Evolutionary conservation across 2,797 vertebrate species (phyloP).

Genomic region (Zenarchopterus dispar): DNA sequence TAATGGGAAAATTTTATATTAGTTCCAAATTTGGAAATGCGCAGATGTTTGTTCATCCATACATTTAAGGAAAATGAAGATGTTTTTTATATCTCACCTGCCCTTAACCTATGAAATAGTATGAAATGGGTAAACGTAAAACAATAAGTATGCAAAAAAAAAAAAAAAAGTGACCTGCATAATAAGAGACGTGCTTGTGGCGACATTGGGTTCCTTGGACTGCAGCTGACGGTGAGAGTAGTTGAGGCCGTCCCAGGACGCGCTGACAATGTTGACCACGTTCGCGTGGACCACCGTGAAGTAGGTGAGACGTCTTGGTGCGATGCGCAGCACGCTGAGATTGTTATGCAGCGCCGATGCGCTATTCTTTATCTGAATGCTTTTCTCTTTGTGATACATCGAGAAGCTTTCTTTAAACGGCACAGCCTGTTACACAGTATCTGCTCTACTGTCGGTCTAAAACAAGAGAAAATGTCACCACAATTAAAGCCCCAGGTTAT

Average conservation of each 20-base stretch:
- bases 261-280: conserved; percentile 88
- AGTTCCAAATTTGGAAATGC: background rate
- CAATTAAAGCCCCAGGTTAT: background rate
- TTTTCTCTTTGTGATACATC: conserved; percentile 90
- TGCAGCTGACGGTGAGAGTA: conserved; percentile 91
- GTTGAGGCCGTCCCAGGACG: conserved; percentile 85
- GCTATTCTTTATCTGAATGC: conserved; percentile 87
- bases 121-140: too few relatives aligned
- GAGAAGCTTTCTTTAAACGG: background rate
- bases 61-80: too few relatives aligned
- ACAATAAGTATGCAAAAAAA: too few relatives aligned
- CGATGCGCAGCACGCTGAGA: conserved; percentile 87
- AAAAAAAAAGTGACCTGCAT: conserved; percentile 95
- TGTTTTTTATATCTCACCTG: background rate
- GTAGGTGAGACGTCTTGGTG: conserved; percentile 81
- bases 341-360: conserved; percentile 92
- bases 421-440: background rate
- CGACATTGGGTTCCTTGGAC: conserved; percentile 85
- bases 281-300: conserved; percentile 90
- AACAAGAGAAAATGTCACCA: background rate
- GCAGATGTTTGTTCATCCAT: too few relatives aligned
- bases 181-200: conserved; percentile 86
- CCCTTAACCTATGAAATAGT: background rate
- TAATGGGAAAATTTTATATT: conserved; percentile 15
- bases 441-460: background rate